These are phyloP conservation scores for Eulemur macaco DNA, from an alignment of 2,113 vertebrate species.

Conservation along the genomic window DNA sequence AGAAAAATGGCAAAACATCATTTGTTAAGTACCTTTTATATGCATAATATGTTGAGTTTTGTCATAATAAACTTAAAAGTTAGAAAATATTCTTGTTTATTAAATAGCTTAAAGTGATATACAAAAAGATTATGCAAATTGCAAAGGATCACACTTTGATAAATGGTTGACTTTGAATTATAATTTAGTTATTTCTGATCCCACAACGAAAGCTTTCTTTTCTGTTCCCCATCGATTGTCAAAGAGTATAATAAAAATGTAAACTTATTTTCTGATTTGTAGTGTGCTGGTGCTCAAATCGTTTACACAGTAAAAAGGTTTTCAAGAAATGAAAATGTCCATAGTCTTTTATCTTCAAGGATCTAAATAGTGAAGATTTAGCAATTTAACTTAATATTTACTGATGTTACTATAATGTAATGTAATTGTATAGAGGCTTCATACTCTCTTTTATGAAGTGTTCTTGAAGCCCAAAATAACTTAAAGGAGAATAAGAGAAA, in stretches of 20 bases:
- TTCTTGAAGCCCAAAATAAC: not conserved
- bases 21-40: conserved; percentile 18
- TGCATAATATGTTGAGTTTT: not conserved
- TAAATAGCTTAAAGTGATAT: not conserved
- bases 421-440: not conserved
- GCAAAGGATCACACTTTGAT: not conserved
- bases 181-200: not conserved
- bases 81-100: not conserved
- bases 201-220: not conserved
- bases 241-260: not conserved
- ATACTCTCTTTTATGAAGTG: not conserved
- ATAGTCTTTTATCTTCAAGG: not conserved
- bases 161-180: not conserved
- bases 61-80: not conserved
- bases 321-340: not conserved
- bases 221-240: not conserved
- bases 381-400: not conserved
- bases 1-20: not conserved
- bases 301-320: not conserved
- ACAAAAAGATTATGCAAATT: not conserved
- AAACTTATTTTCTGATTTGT: not conserved
- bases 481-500: not conserved
- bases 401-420: not conserved
- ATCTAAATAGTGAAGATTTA: not conserved
- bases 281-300: not conserved